These are phyloP conservation scores for Alces alces DNA, from an alignment of 2,113 vertebrate genomes.

Conservation along the genomic window DNA sequence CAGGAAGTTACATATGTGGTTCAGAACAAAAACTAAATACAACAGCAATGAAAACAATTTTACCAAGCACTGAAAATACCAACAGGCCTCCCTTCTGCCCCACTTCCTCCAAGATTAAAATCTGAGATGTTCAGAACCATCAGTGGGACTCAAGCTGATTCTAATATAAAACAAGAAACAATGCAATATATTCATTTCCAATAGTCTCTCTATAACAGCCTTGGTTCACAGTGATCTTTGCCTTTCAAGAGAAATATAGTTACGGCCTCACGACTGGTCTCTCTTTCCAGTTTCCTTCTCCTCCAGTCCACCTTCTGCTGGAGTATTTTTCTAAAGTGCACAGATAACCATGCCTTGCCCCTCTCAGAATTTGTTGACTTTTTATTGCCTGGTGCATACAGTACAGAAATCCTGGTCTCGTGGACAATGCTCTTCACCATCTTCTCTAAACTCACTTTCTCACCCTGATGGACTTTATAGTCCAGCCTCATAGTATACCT, in stretches of 20 bases:
- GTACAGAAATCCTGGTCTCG: not conserved
- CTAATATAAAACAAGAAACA: not conserved
- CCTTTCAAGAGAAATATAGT: not conserved
- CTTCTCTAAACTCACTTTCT: not conserved
- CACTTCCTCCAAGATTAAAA: not conserved
- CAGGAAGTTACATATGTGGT: not conserved
- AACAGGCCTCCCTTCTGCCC: not conserved
- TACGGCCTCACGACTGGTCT: not conserved
- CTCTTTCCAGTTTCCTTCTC: not conserved
- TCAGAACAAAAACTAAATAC: conserved; percentile 11
- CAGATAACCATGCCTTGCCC: not conserved
- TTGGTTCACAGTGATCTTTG: not conserved
- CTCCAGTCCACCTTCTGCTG: not conserved
- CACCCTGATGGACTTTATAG: not conserved
- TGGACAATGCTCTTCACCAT: not conserved
- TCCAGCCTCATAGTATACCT: not conserved
- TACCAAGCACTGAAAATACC: not conserved
- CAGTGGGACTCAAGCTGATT: not conserved
- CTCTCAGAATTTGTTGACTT: not conserved
- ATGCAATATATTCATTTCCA: not conserved
- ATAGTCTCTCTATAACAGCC: not conserved
- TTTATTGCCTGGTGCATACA: not conserved
- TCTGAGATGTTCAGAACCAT: not conserved
- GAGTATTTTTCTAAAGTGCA: not conserved
- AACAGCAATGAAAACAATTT: not conserved